phyloP scores from a whole-genome alignment of 2,888 invertebrate genomes.

The Suillia variegata region DNA sequence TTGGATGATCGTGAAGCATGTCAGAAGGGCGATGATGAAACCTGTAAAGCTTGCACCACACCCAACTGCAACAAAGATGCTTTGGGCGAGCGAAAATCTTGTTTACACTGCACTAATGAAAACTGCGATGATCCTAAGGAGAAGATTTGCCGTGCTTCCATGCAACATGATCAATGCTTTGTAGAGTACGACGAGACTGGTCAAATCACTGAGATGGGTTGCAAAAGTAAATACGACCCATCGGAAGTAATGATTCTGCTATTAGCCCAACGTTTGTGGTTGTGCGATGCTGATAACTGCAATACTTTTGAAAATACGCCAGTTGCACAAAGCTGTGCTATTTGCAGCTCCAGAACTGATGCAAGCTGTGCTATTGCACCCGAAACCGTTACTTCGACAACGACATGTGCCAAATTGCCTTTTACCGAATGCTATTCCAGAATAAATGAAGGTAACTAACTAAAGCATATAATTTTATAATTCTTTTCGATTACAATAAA shows the following conservation, averaged over 20 bases:
- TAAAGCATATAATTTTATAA: not conserved
- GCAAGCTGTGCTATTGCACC: slow-evolving; percentile 43
- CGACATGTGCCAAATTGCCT: slow-evolving; percentile 33
- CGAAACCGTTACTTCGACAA: slow-evolving; percentile 6
- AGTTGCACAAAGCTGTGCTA: slow-evolving; percentile 30
- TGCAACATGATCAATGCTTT: slow-evolving; percentile 43
- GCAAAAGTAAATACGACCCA: slow-evolving; percentile 46
- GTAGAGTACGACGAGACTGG: slow-evolving; percentile 37
- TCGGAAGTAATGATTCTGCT: slow-evolving; percentile 34
- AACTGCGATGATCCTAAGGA: slow-evolving; percentile 38
- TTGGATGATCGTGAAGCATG: slow-evolving; percentile 44
- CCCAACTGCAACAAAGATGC: slow-evolving; percentile 40
- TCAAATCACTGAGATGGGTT: slow-evolving; percentile 41
- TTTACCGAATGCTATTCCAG: slow-evolving; percentile 48
- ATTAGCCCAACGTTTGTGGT: slow-evolving; percentile 39
- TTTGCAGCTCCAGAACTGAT: slow-evolving; percentile 49
- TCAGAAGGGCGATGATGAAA: slow-evolving; percentile 20
- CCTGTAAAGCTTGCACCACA: slow-evolving; percentile 41
- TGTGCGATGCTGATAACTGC: slow-evolving; percentile 48
- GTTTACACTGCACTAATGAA: slow-evolving; percentile 43
- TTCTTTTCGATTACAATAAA: not conserved
- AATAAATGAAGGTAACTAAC: slow-evolving; percentile 34
- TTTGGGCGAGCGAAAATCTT: slow-evolving; percentile 42
- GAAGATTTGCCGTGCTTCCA: slow-evolving; percentile 40
- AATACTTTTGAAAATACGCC: slow-evolving; percentile 42